phyloP scores from a whole-genome alignment of 2,797 vertebrate species.

The Acropternis orthonyx region DNA sequence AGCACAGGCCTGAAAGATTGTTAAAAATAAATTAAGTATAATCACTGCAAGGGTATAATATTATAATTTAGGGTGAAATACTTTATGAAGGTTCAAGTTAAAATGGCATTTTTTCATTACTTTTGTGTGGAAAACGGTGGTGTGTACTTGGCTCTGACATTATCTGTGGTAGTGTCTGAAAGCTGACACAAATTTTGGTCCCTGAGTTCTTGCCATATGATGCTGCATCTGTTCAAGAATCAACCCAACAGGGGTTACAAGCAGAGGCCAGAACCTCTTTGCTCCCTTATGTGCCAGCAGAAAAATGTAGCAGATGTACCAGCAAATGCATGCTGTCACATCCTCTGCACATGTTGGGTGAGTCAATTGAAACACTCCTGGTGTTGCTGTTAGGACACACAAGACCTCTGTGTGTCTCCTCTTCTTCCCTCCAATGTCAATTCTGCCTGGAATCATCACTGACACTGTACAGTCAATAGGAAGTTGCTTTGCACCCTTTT shows the following conservation, averaged over 20 bases:
- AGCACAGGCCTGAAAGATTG: neutral
- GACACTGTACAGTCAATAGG: neutral
- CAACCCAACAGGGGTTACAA: constrained; percentile 22
- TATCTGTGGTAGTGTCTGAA: neutral
- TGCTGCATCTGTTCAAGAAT: neutral
- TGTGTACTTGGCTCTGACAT: neutral
- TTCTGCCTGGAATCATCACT: neutral
- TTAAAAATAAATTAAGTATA: constrained; percentile 54
- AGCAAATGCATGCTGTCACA: neutral
- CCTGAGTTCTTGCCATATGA: neutral
- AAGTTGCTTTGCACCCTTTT: neutral
- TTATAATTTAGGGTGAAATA: constrained; percentile 35
- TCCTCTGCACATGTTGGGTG: neutral
- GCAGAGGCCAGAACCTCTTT: constrained; percentile 10
- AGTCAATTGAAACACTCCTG: neutral
- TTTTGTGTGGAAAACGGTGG: neutral
- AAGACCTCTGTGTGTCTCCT: neutral
- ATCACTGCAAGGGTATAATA: neutral
- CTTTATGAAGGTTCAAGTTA: neutral
- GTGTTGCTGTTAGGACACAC: neutral
- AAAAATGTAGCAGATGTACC: constrained; percentile 33
- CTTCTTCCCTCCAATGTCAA: neutral
- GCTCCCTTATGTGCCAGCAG: neutral
- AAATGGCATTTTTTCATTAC: neutral
- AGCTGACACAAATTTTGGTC: neutral